Evolutionary conservation across 2,888 invertebrate genomes (phyloP).

Genomic region (Odontocerum albicorne): DNA sequence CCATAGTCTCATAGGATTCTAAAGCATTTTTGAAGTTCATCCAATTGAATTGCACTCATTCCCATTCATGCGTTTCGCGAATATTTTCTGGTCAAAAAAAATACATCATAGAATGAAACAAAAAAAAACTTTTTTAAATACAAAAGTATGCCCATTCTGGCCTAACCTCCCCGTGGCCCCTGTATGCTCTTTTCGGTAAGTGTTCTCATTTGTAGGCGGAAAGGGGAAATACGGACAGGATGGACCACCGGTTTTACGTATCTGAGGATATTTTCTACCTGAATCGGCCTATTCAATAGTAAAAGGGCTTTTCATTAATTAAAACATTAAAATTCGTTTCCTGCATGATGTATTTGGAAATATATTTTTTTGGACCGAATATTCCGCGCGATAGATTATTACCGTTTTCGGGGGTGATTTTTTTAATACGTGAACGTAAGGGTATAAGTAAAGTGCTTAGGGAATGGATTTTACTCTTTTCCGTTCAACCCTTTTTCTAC

Average conservation of each 20-base stretch:
- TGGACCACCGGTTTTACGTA: conserved; percentile 14
- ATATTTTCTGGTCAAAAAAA: conserved; percentile 26
- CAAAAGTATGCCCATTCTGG: conserved; percentile 11
- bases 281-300: conserved; percentile 26
- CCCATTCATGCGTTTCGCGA: conserved; percentile 22
- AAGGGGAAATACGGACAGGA: conserved; percentile 13
- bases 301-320: conserved; percentile 36
- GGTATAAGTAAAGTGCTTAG: no score
- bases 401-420: conserved; percentile 16
- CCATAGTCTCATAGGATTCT: no score
- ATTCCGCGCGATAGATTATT: conserved; percentile 32
- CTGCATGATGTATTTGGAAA: conserved; percentile 29
- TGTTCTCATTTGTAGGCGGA: conserved; percentile 16
- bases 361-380: conserved; percentile 22
- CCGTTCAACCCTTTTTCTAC: no score
- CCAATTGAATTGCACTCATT: not conserved
- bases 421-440: not conserved
- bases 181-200: conserved; percentile 18
- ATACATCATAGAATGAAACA: conserved; percentile 17
- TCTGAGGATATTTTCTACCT: conserved; percentile 29
- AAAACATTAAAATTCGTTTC: conserved; percentile 35
- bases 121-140: conserved; percentile 3
- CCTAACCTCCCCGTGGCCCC: conserved; percentile 15
- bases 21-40: conserved; percentile 23
- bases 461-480: no score